Base-by-base conservation (phyloP, 2,888 invertebrate genomes). In the Thyatira batis region DNA sequence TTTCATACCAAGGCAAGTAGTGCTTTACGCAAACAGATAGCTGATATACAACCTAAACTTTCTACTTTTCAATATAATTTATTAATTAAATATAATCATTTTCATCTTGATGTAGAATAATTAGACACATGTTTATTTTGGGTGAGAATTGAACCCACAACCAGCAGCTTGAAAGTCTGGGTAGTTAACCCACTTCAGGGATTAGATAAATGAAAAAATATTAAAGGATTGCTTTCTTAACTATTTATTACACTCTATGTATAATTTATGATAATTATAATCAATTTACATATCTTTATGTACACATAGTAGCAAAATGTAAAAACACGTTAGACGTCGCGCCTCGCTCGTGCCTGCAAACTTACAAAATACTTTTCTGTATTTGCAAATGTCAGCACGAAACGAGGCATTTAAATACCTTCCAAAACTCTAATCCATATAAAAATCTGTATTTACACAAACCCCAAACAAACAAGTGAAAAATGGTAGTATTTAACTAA, bases 271-370 rank as follows among this genome's bases (percentile, higher is more conserved):
- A 84, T 87, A 82, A 72, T 73, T 69, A 67, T 80, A 84, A 86
- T 87, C 85, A 86, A 89, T 89, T 89, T 87, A 89, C 85, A 89
- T 86, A 84, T 78, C 69, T 81, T 84, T 90, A 90, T 90, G 82
- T 90, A 89, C 89, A 89, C 85, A 84, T 82, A 84, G 83, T 89
- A 89, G 89, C 87, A 89, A 90, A 84, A 85, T 85, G 85, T 89
- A 89, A 83, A 89, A 84, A 81, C 66, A 53, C 52, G 50, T 65
- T 51, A 55, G 56, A 60, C 59, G 52, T 51, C 56, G 60, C 60
- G 57, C 53, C 63, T 53, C 60, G 45, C 55, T 51, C 52, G 48
- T 17, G 53, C 57, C 50, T 33, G 49, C 52, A 28, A 45, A 13
- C 49, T 49, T 45, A 48, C 54, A 49, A 17, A 13, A 39, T n/a